Percentiles rank a stretch among this genome's conserved stretches.
Evolutionary conservation across 2,113 vertebrate genomes (phyloP).

Genomic region (Neofelis nebulosa): DNA sequence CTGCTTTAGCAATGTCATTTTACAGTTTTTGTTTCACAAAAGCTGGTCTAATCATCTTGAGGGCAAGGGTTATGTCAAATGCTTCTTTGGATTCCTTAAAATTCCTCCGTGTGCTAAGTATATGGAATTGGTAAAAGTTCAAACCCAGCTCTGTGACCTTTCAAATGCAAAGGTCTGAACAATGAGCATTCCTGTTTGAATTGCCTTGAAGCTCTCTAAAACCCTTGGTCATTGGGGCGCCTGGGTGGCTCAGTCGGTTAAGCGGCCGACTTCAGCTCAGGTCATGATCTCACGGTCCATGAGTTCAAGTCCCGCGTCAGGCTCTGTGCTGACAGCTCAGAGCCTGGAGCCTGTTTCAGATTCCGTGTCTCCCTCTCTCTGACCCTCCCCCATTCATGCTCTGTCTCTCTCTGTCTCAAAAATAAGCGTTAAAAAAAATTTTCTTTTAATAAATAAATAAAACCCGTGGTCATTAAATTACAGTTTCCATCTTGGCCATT

Average conservation of each 20-base stretch:
- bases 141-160: background rate
- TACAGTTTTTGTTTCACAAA: background rate
- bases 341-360: too few relatives aligned
- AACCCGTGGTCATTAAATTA: background rate
- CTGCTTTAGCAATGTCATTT: background rate
- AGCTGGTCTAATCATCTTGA: background rate
- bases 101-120: background rate
- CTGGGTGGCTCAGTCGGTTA: too few relatives aligned
- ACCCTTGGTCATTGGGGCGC: rapidly evolving
- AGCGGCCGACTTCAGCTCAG: too few relatives aligned
- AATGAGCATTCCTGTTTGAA: background rate
- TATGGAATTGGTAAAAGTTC: background rate
- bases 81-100: background rate
- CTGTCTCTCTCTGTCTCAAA: too few relatives aligned
- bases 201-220: background rate
- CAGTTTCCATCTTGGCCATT: background rate
- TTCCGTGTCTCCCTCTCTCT: too few relatives aligned
- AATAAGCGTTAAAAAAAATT: too few relatives aligned
- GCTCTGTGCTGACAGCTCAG: too few relatives aligned
- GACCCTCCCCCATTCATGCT: too few relatives aligned
- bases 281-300: too few relatives aligned
- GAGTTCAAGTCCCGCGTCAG: too few relatives aligned
- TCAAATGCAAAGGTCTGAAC: background rate
- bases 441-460: background rate
- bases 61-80: background rate